Conservation (phyloP, 2,113 vertebrate species). For the Xiphorhynchus elegans region DNA sequence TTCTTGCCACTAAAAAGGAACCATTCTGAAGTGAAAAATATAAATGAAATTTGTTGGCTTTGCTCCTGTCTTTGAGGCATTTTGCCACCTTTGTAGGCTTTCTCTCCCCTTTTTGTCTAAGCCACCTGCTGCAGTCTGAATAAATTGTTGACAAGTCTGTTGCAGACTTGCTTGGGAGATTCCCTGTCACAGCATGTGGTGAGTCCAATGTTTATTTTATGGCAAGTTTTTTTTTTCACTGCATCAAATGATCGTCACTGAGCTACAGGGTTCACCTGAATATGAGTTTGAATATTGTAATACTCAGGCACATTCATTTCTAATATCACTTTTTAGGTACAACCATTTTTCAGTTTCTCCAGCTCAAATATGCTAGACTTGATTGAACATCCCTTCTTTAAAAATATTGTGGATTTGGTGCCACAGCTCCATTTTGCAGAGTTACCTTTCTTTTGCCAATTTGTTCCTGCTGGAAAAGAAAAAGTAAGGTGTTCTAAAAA, state of each 20-base stretch:
- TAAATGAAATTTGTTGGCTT: not conserved
- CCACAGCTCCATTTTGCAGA: not conserved
- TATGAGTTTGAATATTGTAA: not conserved
- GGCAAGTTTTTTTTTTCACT: not conserved
- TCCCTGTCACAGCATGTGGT: not conserved
- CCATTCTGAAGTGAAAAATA: not conserved
- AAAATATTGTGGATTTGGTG: not conserved
- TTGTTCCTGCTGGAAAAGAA: not conserved
- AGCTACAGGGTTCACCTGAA: not conserved
- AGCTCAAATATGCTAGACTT: not conserved
- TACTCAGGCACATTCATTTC: not conserved
- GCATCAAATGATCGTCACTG: not conserved
- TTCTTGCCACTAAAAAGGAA: not conserved
- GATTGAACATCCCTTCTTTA: not conserved
- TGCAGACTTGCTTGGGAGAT: not conserved
- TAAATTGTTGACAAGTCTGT: not conserved
- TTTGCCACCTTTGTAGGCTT: not conserved
- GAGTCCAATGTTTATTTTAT: not conserved
- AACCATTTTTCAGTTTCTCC: not conserved
- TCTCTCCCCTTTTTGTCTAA: not conserved
- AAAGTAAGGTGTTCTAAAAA: not conserved
- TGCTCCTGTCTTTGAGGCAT: not conserved
- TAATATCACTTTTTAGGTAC: not conserved
- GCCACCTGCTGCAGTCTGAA: not conserved
- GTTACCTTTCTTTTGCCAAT: not conserved